Percentiles rank a stretch among this genome's conserved stretches.
phyloP scores from a whole-genome alignment of 2,113 vertebrate genomes.

The Melospiza melodia region DNA sequence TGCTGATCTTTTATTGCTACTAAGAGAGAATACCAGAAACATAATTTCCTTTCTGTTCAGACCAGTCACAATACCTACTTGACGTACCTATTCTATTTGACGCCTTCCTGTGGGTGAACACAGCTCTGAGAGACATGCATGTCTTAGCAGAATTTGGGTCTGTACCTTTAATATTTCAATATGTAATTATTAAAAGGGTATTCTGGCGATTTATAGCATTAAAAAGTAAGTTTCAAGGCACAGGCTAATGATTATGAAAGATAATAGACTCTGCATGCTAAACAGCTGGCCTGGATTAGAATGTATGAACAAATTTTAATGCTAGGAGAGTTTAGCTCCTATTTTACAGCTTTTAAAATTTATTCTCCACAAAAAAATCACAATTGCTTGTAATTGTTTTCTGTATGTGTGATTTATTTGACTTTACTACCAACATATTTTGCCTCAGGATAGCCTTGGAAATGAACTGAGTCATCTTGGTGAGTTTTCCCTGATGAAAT shows the following conservation, averaged over 20 bases:
- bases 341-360: background rate
- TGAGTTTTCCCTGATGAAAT: slow-evolving; percentile 8
- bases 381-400: slow-evolving; percentile 7
- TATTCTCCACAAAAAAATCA: background rate
- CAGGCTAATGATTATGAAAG: background rate
- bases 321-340: background rate
- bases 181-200: background rate
- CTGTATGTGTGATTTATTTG: background rate
- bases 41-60: background rate
- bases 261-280: background rate
- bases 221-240: background rate
- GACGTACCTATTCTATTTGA: background rate
- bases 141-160: background rate
- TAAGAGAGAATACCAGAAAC: background rate
- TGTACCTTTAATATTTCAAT: background rate
- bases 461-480: slow-evolving; percentile 9
- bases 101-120: background rate
- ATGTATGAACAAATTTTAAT: background rate
- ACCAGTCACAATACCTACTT: background rate
- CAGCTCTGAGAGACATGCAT: background rate
- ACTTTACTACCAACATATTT: background rate
- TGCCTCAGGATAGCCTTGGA: slow-evolving; percentile 19
- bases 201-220: background rate
- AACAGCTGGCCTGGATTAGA: background rate
- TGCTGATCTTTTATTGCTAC: background rate